Percentiles rank a stretch among this genome's conserved stretches.
phyloP scores from a whole-genome alignment of 2,113 vertebrate genomes.

The Crotophaga sulcirostris region DNA sequence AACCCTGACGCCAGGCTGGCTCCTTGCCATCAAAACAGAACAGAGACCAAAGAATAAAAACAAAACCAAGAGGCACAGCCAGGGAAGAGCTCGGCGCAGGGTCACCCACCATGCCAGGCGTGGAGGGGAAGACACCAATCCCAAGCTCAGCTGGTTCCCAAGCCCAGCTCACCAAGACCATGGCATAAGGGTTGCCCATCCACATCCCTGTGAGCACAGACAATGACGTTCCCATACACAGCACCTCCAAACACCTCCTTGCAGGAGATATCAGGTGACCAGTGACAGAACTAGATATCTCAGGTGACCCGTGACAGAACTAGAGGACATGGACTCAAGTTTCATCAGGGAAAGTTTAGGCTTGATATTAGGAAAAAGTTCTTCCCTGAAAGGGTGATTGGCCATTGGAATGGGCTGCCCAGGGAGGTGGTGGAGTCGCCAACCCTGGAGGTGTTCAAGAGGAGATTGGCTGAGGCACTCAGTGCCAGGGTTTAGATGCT shows the following conservation, averaged over 20 bases:
- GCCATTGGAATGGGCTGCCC: too few relatives aligned
- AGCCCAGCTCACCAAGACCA: background rate
- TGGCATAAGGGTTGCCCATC: background rate
- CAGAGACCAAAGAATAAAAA: background rate
- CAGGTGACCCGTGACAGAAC: too few relatives aligned
- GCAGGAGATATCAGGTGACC: too few relatives aligned
- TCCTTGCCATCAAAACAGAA: background rate
- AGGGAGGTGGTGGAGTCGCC: too few relatives aligned
- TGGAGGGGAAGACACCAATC: fast-evolving
- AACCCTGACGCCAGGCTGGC: fast-evolving
- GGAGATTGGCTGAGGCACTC: too few relatives aligned
- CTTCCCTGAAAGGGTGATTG: too few relatives aligned
- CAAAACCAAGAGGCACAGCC: background rate
- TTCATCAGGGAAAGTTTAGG: too few relatives aligned
- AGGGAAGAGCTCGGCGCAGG: fast-evolving
- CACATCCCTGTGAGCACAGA: background rate
- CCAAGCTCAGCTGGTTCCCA: background rate
- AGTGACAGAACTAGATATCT: too few relatives aligned
- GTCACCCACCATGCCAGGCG: fast-evolving
- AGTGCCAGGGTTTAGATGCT: too few relatives aligned
- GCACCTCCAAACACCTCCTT: background rate
- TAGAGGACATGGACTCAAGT: too few relatives aligned
- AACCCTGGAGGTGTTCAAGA: too few relatives aligned
- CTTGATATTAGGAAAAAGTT: too few relatives aligned
- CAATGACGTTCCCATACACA: fast-evolving